These are phyloP conservation scores for Theretra japonica DNA, from an alignment of 2,888 invertebrate species.

Conservation along the genomic window DNA sequence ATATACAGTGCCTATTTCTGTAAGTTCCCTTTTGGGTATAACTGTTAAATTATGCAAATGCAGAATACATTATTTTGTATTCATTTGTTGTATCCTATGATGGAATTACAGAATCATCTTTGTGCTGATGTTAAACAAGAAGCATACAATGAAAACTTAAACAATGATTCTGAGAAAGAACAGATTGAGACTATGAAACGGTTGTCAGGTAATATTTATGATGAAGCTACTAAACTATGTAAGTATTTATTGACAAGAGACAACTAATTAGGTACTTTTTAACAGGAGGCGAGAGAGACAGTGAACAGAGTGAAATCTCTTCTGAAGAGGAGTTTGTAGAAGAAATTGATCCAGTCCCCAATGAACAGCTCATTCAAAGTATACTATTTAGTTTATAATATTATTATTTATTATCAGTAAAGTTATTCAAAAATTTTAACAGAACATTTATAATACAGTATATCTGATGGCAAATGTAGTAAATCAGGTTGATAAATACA, in stretches of 20 bases:
- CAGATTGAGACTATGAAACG: conserved; percentile 49
- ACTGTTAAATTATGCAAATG: not conserved
- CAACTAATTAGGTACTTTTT: conserved; percentile 12
- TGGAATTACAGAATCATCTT: conserved; percentile 50
- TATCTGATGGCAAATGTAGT: too few relatives aligned
- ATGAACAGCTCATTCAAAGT: conserved; percentile 58
- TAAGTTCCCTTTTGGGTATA: conserved; percentile 41
- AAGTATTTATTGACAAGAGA: not conserved
- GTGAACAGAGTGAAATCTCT: conserved; percentile 53
- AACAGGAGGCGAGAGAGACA: conserved; percentile 51
- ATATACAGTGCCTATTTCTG: conserved; percentile 46
- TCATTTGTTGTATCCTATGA: not conserved
- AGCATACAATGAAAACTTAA: conserved; percentile 45
- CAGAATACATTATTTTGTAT: not conserved
- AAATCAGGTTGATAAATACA: conserved; percentile 10
- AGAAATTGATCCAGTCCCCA: conserved; percentile 48
- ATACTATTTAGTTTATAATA: conserved; percentile 36
- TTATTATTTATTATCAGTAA: too few relatives aligned
- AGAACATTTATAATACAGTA: too few relatives aligned
- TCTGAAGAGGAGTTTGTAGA: conserved; percentile 57
- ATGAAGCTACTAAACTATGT: not conserved
- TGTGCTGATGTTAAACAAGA: conserved; percentile 63
- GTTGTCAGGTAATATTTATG: conserved; percentile 52
- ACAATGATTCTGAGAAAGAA: conserved; percentile 47
- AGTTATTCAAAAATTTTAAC: too few relatives aligned